phyloP scores from a whole-genome alignment of 2,888 invertebrate species.

The Chrysotoxum bicinctum region DNA sequence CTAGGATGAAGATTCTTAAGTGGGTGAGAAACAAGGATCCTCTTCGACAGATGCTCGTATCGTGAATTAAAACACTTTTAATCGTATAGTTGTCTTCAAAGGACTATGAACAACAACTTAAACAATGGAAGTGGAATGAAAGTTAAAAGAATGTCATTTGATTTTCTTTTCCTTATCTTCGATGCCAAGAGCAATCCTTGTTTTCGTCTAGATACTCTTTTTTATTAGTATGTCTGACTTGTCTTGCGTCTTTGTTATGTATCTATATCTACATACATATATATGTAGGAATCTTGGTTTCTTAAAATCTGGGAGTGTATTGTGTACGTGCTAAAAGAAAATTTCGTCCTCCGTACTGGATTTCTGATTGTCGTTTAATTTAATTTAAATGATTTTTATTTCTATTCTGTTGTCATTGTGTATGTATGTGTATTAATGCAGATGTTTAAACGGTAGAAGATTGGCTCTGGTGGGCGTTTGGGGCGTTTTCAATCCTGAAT shows the following conservation, averaged over 20 bases:
- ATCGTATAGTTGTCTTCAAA: background rate
- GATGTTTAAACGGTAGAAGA: background rate
- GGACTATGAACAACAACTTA: background rate
- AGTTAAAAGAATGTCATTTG: conserved; percentile 24
- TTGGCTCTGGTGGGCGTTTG: background rate
- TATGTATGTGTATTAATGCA: background rate
- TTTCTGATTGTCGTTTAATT: conserved; percentile 65
- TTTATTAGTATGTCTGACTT: background rate
- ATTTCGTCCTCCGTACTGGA: conserved; percentile 34
- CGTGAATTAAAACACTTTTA: conserved; percentile 15
- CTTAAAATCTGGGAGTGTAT: background rate
- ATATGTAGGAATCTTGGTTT: conserved; percentile 10
- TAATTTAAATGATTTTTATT: conserved; percentile 60
- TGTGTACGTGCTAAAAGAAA: conserved; percentile 36
- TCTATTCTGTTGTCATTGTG: conserved; percentile 30
- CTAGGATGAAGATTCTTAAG: background rate
- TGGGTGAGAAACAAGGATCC: background rate
- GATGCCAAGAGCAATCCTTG: conserved; percentile 36
- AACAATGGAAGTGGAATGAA: background rate
- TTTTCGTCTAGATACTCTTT: background rate
- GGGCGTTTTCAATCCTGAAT: background rate
- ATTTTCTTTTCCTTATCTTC: conserved; percentile 40
- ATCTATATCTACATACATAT: too few species aligned
- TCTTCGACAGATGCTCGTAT: background rate
- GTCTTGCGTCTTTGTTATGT: background rate